Base-by-base conservation (phyloP, 2,888 invertebrate species). In the Copidosoma aretas region DNA sequence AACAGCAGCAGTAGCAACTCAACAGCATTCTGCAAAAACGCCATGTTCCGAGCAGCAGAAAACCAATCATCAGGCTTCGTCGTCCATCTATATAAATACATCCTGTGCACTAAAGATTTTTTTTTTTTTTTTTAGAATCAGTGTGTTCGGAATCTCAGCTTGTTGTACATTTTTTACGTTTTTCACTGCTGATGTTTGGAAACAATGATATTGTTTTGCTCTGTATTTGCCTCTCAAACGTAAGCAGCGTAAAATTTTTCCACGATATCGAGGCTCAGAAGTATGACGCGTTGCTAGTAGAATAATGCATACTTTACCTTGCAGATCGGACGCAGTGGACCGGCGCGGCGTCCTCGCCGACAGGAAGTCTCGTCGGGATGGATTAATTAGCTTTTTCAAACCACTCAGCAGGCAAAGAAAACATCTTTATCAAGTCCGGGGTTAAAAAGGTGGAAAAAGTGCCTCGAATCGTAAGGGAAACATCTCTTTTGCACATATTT, bases 401-500 rank as follows among this genome's bases (percentile, higher is more conserved):
- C 63, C 71, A 71, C 64, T 71, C 79, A 79, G 73, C 79, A 78
- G 79, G 79, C 79, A 79, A 77, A 73, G 65, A 68, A 60, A 25
- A 61, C 49, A 60, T 24, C 56, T 63, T 70, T 19, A 21, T 66
- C 32, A 51, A 43, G 17, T 65, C 73, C 64, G 56, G 58, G 64
- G 64, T 64, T 66, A 67, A 60, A 58, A 8, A 12, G 43, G 43
- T 3, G 17, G 17, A 12, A 46, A 46, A 46, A 32, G 8, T 32
- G 43, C 2, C 43, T 46, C 32, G 4, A 32, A 32, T 8, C 32
- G 8, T 5, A 32, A 32, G 32, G 43, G 43, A 62, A 39, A 70
- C 24, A 43, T 1, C 51, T 62, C 32, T 58, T 43, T 64, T 56
- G 21, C 43, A 60, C 41, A 52, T 52, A 53, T 32, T 12, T 64